phyloP scores from a whole-genome alignment of 35 echinoderm and acorn worm species.

The Ophiothrix spiculata region DNA sequence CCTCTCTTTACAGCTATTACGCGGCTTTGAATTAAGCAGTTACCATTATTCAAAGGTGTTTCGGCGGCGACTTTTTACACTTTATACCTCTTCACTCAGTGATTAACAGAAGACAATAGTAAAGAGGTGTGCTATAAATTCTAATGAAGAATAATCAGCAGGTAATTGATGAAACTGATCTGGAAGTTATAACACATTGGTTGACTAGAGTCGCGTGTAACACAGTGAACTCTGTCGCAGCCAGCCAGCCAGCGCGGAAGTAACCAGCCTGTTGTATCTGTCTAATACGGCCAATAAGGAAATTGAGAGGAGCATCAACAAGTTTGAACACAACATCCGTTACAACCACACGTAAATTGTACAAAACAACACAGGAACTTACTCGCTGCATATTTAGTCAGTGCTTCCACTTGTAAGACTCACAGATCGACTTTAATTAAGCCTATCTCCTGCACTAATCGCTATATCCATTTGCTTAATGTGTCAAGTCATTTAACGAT shows the following conservation, averaged over 20 bases:
- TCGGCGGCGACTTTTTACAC: not conserved
- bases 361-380: constrained; percentile 4
- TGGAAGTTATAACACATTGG: not conserved
- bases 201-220: no score
- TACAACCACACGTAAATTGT: not conserved
- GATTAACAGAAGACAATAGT: not conserved
- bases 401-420: no score
- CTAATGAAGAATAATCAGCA: not conserved
- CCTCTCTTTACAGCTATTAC: constrained; percentile 7
- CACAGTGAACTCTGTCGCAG: no score
- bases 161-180: not conserved
- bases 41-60: not conserved
- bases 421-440: constrained; percentile 1
- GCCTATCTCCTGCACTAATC: constrained; percentile 2
- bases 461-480: not conserved
- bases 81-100: not conserved
- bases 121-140: not conserved
- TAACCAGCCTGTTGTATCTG: not conserved
- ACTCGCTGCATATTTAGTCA: not conserved
- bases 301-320: not conserved
- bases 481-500: constrained; percentile 9
- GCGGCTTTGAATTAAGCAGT: not conserved
- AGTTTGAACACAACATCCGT: not conserved
- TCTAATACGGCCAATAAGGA: not conserved
- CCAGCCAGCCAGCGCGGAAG: not conserved